Evolutionary conservation across 2,113 vertebrate genomes (phyloP), one percentile per base, ranked within the genome.

Genomic region (Addax nasomaculatus): DNA sequence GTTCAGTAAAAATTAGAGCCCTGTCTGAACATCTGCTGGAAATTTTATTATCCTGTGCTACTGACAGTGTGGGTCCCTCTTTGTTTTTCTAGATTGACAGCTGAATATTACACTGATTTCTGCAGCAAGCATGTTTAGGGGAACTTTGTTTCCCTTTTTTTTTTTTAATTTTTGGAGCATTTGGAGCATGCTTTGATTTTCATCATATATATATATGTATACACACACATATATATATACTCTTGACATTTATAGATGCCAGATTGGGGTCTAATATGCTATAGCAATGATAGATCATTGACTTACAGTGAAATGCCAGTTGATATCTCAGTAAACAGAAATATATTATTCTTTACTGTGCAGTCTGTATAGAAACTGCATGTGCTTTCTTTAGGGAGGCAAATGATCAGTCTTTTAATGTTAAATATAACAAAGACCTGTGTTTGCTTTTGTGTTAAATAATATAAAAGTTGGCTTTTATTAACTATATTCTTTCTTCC

Each of bases 261-360:
- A 99, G 99, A 99, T 99, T 99, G 99, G 99, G 98, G 99, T 99
- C 99, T 99, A 98, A 99, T 98, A 98, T 88, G 98, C 98, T 98
- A 98, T 99, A 98, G 98, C 99, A 98, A 99, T 97, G 98, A 98
- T 97, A 99, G 99, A 98, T 99, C 99, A 99, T 98, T 99, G 99
- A 99, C 98, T 99, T 98, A 98, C 98, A 98, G 98, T 89, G 98
- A 99, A 99, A 99, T 99, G 99, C 99, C 99, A 99, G 98, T 99
- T 99, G 99, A 99, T 99, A 99, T 99, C 99, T 99, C 98, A 98
- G 99, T 99, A 99, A 99, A 99, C 99, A 99, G 99, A 99, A 99
- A 99, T 99, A 98, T 98, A 99, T 99, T 99, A 99, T 99, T 99
- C 99, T 99, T 99, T 99, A 99, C 99, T 99, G 99, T 99, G 98